A percentile compares a stretch with the other conserved stretches of the same genome.
Evolutionary conservation across 2,888 invertebrate genomes (phyloP).

Genomic region (Caenorhabditis wallacei): DNA sequence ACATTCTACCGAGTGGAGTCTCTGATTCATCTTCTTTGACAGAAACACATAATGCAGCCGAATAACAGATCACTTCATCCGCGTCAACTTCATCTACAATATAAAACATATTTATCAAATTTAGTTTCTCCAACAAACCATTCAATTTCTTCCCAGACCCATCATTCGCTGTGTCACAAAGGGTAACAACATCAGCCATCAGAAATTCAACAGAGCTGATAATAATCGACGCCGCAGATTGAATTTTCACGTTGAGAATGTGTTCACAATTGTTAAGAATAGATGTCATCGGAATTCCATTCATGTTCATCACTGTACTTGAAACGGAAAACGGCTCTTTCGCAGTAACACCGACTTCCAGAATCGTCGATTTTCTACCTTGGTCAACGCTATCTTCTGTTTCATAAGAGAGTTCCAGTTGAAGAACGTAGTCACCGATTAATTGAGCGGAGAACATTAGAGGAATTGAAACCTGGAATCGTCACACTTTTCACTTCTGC

Average conservation of each 20-base stretch:
- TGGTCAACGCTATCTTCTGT: conserved; percentile 3
- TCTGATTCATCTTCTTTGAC: conserved; percentile 67
- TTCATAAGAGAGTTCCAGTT: conserved; percentile 60
- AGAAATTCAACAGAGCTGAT: conserved; percentile 70
- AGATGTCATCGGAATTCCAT: conserved; percentile 70
- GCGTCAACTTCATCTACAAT: conserved; percentile 58
- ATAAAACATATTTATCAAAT: neutral
- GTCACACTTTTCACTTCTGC: no score
- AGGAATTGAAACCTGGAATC: conserved; percentile 62
- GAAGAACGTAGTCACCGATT: conserved; percentile 68
- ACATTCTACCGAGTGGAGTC: conserved; percentile 70
- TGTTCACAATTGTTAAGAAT: conserved; percentile 72
- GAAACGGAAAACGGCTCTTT: conserved; percentile 69
- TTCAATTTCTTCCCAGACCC: conserved; percentile 38
- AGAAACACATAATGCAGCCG: conserved; percentile 52
- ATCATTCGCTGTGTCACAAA: conserved; percentile 34
- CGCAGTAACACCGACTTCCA: conserved; percentile 62
- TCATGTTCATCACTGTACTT: conserved; percentile 68
- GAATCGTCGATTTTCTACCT: conserved; percentile 36
- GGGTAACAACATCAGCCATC: conserved; percentile 62
- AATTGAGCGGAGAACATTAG: conserved; percentile 72
- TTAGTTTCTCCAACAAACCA: neutral
- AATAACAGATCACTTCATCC: conserved; percentile 67
- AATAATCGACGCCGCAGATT: conserved; percentile 63
- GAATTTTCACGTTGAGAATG: conserved; percentile 68